Evolutionary conservation across 2,797 vertebrate genomes (phyloP), one percentile per base, ranked within the genome.

Genomic region (Meda fulgida): DNA sequence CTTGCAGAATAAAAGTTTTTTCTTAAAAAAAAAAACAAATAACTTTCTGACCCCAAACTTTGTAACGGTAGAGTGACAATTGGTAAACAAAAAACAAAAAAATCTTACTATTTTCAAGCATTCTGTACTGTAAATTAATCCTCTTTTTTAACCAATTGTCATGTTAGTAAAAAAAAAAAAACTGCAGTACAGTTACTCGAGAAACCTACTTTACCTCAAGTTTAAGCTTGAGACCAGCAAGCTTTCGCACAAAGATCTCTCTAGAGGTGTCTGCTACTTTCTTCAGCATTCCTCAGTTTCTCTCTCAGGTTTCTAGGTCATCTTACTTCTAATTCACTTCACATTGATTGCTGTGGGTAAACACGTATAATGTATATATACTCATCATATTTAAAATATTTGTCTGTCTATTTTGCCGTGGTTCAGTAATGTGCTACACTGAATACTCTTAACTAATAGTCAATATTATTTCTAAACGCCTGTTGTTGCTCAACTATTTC

Each of bases 191-290:
- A 79, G 87, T 87, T 86, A 89, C 72, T 66, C 73, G 81, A 85
- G 83, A 76, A 82, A 70, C 80, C 88, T 66, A 80, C 73, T 89
- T 87, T 82, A 87, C 88, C 85, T 87, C 34, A 83, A 87, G 90
- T 92, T 89, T 88, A 87, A 78, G 90, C 87, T 83, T 90, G n/a
- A 89, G 89, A 53, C 69, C 87, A 86, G 29, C 21, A 29, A 90
- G 85, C 65, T 91, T 94, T 93, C 93, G 93, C 89, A 93, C 93
- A 93, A 93, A 85, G 91, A 92, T 93, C 93, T 92, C 94, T 95
- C 88, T 89, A 80, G 19, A 77, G 89, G 91, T 87, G 78, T 93
- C 89, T 51, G 87, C 85, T 94, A 92, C 90, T 93, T 85, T 88
- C 90, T 84, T 89, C 87, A 86, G 72, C 70, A 65, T 85, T 87